A percentile compares a stretch with the other conserved stretches of the same genome.
Conservation (phyloP, 2,113 vertebrate genomes). For the Otus sunia region DNA sequence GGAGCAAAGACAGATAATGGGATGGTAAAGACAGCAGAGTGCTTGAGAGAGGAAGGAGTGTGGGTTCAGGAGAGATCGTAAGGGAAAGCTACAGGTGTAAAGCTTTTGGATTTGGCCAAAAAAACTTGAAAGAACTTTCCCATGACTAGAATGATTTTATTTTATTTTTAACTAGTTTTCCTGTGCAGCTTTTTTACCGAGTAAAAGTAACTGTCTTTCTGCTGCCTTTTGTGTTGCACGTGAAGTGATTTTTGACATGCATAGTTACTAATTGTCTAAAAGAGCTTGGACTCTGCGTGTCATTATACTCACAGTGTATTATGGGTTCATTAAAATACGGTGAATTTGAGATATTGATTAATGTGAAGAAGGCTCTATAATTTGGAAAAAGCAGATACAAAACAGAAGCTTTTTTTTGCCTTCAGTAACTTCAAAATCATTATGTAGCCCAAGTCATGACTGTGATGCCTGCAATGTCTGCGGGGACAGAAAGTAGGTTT, state of each 20-base stretch:
- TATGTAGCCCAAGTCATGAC: background rate
- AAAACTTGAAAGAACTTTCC: background rate
- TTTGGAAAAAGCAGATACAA: background rate
- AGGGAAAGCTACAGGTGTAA: background rate
- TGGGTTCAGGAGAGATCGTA: background rate
- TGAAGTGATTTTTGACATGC: background rate
- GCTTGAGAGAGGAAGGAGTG: background rate
- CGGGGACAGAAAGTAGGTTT: background rate
- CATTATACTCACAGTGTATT: background rate
- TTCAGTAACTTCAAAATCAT: background rate
- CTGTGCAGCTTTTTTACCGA: background rate
- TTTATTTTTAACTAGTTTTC: background rate
- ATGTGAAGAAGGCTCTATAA: background rate
- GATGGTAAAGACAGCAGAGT: background rate
- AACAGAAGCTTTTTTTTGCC: background rate
- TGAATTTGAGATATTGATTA: background rate
- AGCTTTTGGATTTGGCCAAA: background rate
- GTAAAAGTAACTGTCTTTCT: background rate
- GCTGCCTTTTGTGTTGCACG: background rate
- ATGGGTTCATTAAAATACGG: background rate
- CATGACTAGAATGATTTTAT: background rate
- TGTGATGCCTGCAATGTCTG: background rate
- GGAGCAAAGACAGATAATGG: background rate
- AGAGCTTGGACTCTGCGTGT: background rate
- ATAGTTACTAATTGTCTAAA: background rate